Evolutionary conservation across 2,113 vertebrate genomes (phyloP).

Genomic region (Lophotis ruficrista): DNA sequence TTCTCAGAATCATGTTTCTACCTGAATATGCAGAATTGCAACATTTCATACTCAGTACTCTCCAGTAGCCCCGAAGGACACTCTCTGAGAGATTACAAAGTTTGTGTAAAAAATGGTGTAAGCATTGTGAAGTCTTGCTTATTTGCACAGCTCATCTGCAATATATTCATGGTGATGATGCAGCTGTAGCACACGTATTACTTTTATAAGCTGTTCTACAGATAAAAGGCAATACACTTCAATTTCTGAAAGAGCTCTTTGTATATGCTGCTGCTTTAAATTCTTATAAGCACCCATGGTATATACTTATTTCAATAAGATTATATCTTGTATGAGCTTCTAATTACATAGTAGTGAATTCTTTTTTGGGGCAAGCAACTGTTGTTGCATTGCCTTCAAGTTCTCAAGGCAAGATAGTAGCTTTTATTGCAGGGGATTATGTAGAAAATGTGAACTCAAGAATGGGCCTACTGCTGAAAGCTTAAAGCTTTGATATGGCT

Average conservation of each 20-base stretch:
- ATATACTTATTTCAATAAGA: background rate
- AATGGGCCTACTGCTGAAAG: background rate
- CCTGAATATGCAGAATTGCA: background rate
- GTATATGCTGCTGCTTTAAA: background rate
- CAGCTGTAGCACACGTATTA: background rate
- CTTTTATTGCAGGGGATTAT: background rate
- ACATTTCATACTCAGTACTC: background rate
- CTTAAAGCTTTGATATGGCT: background rate
- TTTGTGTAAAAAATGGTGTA: background rate
- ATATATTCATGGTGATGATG: background rate
- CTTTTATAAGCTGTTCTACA: background rate
- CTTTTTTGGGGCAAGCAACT: background rate
- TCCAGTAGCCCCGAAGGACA: background rate
- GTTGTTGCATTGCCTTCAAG: background rate
- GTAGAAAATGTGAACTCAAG: background rate
- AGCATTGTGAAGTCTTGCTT: background rate
- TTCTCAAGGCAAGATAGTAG: background rate
- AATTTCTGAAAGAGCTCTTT: background rate
- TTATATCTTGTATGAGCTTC: background rate
- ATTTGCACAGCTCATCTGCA: background rate
- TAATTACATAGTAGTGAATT: background rate
- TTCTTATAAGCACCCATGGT: background rate
- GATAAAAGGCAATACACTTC: background rate
- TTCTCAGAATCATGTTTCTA: background rate
- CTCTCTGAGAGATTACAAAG: background rate